Base-by-base conservation (phyloP, 2,888 invertebrate genomes). In the Polydesmus complanatus region DNA sequence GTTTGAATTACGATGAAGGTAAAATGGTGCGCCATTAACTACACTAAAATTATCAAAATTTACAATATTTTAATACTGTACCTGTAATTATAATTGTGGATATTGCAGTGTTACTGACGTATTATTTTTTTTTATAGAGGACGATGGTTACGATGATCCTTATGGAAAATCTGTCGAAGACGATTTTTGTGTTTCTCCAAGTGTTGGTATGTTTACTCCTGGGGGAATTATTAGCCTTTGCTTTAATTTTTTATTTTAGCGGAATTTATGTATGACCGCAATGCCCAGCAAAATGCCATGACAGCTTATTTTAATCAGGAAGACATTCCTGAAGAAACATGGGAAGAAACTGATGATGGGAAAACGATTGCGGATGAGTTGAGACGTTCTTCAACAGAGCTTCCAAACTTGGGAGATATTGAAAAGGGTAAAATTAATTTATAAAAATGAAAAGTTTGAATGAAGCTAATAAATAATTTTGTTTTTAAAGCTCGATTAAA, bases 131-230 rank as follows among this genome's bases (percentile, higher is more conserved):
- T 65, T 74, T 76, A 27, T 70, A 85, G 94, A 94, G 70, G 93
- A 88, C 71, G 93, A 93, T 70, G 86, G 83, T 19, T 88, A 88
- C 69, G 89, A 91, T 70, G 91, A 90, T 77, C 82, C 89, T 63
- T 95, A 92, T 73, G 94, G 94, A 14, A 88, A 90, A 74, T 94
- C 94, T 1, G 85, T 93, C 51, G 95, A 95, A 74, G 94, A 95
- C 71, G 92, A 92, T 71, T 86, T 83, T 73, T 87, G 86, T 71
- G 83, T 92, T 69, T 95, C 94, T 18, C 93, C 94, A 1, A 86
- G 87, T 70, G 89, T 91, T 77, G 77, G 78, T 78, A 27, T 55
- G 52, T 23, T 11, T 26, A 47, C 14, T 52, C 55, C 19, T 50
- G 23, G 1, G 19, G 21, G 2, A 51, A 27, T 54, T 19, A 8